Percentiles rank a stretch among this genome's conserved stretches.
Conservation (phyloP, 1,140 invertebrate genomes). For the Drosophila azteca region DNA sequence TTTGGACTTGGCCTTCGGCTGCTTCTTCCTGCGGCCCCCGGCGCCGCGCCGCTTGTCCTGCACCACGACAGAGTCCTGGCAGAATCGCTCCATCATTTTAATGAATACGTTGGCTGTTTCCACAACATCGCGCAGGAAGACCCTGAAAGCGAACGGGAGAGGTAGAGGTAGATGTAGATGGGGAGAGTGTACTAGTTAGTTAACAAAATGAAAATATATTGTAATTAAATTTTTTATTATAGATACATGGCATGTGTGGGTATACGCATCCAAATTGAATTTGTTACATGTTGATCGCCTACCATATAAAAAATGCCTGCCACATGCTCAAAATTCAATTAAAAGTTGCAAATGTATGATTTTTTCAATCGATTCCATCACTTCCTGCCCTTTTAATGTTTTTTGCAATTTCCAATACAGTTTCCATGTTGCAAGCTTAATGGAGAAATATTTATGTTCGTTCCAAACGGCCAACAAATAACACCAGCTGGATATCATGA, state of each 20-base stretch:
- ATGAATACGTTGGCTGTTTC: constrained; percentile 96
- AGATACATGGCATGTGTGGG: background rate
- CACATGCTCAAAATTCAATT: constrained; percentile 69
- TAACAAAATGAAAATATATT: constrained; percentile 62
- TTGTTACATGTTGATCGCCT: constrained; percentile 18
- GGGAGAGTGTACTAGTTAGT: constrained; percentile 45
- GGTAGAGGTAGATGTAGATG: constrained; percentile 54
- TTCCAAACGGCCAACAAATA: constrained; percentile 20
- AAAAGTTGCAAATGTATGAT: constrained; percentile 54
- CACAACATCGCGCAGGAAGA: constrained; percentile 93
- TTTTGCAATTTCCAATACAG: constrained; percentile 11
- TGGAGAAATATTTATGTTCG: constrained; percentile 40
- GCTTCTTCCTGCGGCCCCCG: constrained; percentile 48
- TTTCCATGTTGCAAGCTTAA: constrained; percentile 16
- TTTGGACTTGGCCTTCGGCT: constrained; percentile 51
- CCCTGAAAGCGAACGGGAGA: constrained; percentile 83
- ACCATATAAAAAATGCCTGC: constrained; percentile 38
- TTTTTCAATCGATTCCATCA: constrained; percentile 19
- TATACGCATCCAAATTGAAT: constrained; percentile 52
- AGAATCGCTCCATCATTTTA: constrained; percentile 94
- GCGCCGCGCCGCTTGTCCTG: constrained; percentile 85
- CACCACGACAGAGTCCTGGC: constrained; percentile 89
- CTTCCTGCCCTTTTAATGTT: constrained; percentile 15
- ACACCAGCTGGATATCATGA: constrained; percentile 6
- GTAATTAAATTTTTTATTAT: constrained; percentile 69